Conservation (phyloP, 2,113 vertebrate genomes). For the Odontesthes bonariensis region DNA sequence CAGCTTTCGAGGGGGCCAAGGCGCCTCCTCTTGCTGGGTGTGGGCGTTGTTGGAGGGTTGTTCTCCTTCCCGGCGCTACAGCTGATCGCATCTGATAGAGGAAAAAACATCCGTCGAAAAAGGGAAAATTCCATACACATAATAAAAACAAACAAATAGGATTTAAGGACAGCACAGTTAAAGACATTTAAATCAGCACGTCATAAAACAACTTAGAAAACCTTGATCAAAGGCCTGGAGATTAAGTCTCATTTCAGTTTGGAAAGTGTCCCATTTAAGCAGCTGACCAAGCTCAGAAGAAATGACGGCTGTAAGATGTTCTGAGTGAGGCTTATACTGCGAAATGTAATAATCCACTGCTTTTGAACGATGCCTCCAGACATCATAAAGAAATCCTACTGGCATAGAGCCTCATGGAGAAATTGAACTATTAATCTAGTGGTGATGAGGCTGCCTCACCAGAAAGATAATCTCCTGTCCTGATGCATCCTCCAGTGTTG, state of each 20-base stretch:
- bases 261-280: constrained; percentile 18
- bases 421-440: constrained; percentile 67
- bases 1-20: constrained; percentile 48
- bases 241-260: constrained; percentile 25
- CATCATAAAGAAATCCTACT: constrained; percentile 54
- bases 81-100: constrained; percentile 58
- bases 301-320: constrained; percentile 32
- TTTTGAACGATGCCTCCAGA: constrained; percentile 41
- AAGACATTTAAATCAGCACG: constrained; percentile 9
- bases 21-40: constrained; percentile 72
- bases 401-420: constrained; percentile 43
- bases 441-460: constrained; percentile 70
- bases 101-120: constrained; percentile 8
- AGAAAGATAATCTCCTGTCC: constrained; percentile 71
- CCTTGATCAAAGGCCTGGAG: constrained; percentile 8
- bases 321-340: constrained; percentile 22
- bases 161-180: constrained; percentile 9
- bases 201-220: neutral
- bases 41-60: constrained; percentile 52
- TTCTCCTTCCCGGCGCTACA: constrained; percentile 75
- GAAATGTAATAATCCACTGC: constrained; percentile 40
- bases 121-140: constrained; percentile 23
- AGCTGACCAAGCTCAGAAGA: constrained; percentile 32
- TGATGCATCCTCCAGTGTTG: constrained; percentile 66
- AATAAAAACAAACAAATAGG: constrained; percentile 3